Evolutionary conservation across 1,140 invertebrate species (phyloP), one percentile per base, ranked within the genome.

Genomic region (Diabrotica virgifera): DNA sequence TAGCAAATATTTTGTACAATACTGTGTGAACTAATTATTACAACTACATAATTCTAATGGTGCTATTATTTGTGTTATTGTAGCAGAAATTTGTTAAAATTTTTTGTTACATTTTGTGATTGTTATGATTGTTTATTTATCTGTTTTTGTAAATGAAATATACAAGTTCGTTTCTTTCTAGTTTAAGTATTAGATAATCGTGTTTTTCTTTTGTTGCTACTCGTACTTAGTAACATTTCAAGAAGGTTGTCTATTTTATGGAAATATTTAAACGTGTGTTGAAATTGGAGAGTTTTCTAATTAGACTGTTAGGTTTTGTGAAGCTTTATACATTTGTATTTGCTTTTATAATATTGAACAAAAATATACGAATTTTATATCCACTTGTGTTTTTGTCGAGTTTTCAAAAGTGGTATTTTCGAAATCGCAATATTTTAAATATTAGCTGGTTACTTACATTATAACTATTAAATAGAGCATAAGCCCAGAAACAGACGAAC

Each of bases 301-400:
- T 37, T 57, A 51, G 50, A 63, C 51, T 38, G 62, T 63, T 63
- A 63, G 62, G 54, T 63, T 46, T 63, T 60, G 64, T 72, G 59
- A 53, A 66, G 68, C 64, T 71, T 69, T 72, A 66, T 70, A 74
- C 67, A 66, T 72, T 72, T 72, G 68, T 72, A 70, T 54, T 36
- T 40, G 63, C 62, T 74, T 68, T 70, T 64, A 63, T 64, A 63
- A 57, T 51, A 57, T 56, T 46, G 13, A 62, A 40, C n/a, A 24
- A 46, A 67, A 67, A 67, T 67, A 67, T 67, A 67, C 58, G 40
- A 61, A 63, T 67, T 67, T 67, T 64, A 10, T 67, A 67, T 54
- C 50, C 10, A 36, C 11, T 6, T 52, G 60, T 53, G 60, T 62
- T 54, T 62, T 62, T 54, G 36, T 62, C 52, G 12, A 59, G 12